Percentiles rank a stretch among this genome's conserved stretches.
Conservation (phyloP, 2,888 invertebrate genomes). For the Andrena camellia region DNA sequence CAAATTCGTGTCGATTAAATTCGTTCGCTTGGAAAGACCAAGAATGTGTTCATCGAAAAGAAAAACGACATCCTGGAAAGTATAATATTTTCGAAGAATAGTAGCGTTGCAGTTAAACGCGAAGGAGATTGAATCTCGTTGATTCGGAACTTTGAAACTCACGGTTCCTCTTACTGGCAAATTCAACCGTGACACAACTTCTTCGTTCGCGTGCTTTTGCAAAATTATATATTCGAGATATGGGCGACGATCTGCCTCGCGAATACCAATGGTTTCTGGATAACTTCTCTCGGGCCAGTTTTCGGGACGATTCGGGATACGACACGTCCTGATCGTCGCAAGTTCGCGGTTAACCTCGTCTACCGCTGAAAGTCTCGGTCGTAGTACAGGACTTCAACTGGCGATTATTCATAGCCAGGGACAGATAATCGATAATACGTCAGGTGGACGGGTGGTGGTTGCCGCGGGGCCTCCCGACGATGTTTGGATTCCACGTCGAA, state of each 20-base stretch:
- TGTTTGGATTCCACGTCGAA: constrained; percentile 72
- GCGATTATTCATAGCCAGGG: constrained; percentile 73
- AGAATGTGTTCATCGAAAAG: background rate
- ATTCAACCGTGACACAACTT: constrained; percentile 4
- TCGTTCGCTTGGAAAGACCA: background rate
- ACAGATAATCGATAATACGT: constrained; percentile 75
- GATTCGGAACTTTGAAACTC: background rate
- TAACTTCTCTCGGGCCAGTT: constrained; percentile 7
- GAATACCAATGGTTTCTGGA: constrained; percentile 22
- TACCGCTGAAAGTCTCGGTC: constrained; percentile 67
- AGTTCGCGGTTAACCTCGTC: constrained; percentile 65
- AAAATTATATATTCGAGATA: constrained; percentile 3
- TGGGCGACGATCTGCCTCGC: background rate
- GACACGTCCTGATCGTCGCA: constrained; percentile 48
- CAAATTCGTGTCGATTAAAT: constrained; percentile 24
- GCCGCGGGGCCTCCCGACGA: constrained; percentile 70
- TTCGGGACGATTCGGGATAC: constrained; percentile 35
- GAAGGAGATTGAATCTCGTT: background rate
- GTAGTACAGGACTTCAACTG: constrained; percentile 64
- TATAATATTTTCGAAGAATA: background rate
- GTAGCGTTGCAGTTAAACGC: background rate
- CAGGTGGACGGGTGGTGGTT: constrained; percentile 70
- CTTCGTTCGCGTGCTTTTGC: background rate
- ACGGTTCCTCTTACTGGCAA: background rate
- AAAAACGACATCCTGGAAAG: background rate